Base-by-base conservation (phyloP, 2,888 invertebrate genomes). In the Phlogophora meticulosa region DNA sequence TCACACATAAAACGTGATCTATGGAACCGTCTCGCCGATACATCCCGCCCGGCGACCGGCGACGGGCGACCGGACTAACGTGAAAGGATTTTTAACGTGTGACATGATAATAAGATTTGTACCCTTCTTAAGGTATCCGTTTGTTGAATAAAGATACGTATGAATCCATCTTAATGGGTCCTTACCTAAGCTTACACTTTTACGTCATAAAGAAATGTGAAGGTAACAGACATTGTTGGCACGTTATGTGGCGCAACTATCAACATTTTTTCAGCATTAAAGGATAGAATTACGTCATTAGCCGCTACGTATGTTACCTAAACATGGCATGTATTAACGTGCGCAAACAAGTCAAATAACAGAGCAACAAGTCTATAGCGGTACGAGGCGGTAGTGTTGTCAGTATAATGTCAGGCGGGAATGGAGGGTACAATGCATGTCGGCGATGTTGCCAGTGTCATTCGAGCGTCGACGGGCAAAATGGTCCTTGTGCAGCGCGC, bases 1-100 rank as follows among this genome's bases (percentile, higher is more conserved):
- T 94, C 94, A 94, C 93, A 91, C 91, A 94, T 93, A 94, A 92
- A 93, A 93, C 91, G 92, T 94, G 94, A 94, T 94, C 89, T 91
- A 94, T 94, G 89, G 87, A 79, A 75, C 73, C 81, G 87, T 85
- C 87, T 83, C 86, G 86, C 85, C 87, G 87, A 90, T 89, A 91
- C 88, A 90, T 87, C 82, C 87, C 85, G 74, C 53, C 66, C 49
- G 36, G 61, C 42, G 42, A 57, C 64, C 68, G 57, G 65, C 57
- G 52, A 62, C 67, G 69, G 58, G 72, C 80, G 59, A 51, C 70
- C 77, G 80, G 76, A 82, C 74, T 75, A 81, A 84, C 86, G 83
- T 83, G 83, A 81, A 82, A 72, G 69, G 84, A 84, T 78, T 87
- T 80, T 82, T 78, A 86, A 84, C 80, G 70, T 80, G 76, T 76